phyloP scores from a whole-genome alignment of 1,140 invertebrate species.

The Caenorhabditis tropicalis region DNA sequence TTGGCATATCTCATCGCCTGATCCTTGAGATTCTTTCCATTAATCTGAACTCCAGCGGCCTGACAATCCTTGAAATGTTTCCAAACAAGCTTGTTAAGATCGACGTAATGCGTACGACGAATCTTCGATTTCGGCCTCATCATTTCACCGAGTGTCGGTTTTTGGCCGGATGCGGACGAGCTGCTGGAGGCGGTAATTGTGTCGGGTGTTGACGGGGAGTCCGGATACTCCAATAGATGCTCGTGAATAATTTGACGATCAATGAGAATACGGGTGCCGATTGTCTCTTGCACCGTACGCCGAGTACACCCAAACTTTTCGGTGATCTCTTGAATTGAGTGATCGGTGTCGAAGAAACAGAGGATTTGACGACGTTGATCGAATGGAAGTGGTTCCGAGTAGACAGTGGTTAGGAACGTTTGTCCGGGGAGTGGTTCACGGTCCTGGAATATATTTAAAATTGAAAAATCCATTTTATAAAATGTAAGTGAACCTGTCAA shows the following conservation, averaged over 20 bases:
- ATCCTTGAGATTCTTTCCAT: slow-evolving; percentile 48
- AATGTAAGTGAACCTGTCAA: neutral
- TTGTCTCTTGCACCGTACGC: neutral
- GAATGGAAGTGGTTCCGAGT: neutral
- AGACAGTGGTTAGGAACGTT: neutral
- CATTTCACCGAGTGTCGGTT: neutral
- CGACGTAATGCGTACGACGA: slow-evolving; percentile 37
- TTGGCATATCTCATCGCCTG: slow-evolving; percentile 50
- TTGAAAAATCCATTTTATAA: neutral
- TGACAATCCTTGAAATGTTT: slow-evolving; percentile 55
- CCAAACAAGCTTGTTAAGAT: slow-evolving; percentile 54
- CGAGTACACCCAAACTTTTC: neutral
- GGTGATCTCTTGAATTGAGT: neutral
- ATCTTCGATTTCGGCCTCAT: slow-evolving; percentile 25
- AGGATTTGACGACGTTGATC: neutral
- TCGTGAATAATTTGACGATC: neutral
- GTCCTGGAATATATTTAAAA: neutral
- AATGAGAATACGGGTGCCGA: neutral
- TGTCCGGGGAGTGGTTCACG: neutral
- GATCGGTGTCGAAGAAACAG: neutral
- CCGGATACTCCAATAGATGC: neutral
- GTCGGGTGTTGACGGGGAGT: neutral
- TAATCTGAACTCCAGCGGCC: slow-evolving; percentile 27
- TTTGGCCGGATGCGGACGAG: too few relatives aligned
- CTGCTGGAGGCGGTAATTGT: neutral